phyloP scores from a whole-genome alignment of 2,888 invertebrate species.

The Pseudococcus longispinus region DNA sequence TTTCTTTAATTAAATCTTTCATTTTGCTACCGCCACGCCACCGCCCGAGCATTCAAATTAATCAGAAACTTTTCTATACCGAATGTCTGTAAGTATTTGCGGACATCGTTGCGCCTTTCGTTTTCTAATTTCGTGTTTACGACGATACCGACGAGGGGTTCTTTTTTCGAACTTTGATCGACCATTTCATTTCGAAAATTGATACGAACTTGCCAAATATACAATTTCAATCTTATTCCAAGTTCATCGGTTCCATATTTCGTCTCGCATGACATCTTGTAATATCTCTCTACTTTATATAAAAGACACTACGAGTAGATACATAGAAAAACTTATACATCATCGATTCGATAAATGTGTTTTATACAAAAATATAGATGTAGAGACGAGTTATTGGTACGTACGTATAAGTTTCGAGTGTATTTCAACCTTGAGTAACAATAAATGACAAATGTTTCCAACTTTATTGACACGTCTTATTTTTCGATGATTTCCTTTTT shows the following conservation, averaged over 20 bases:
- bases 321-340: neutral
- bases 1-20: slow-evolving; percentile 55
- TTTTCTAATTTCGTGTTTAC: too few species aligned
- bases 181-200: too few species aligned
- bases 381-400: neutral
- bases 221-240: too few species aligned
- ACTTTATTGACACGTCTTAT: slow-evolving; percentile 6
- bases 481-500: slow-evolving; percentile 5
- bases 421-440: slow-evolving; percentile 2
- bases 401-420: neutral
- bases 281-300: neutral
- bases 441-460: slow-evolving; percentile 22
- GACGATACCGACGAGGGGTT: too few species aligned
- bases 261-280: neutral
- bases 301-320: too few species aligned
- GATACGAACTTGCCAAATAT: too few species aligned
- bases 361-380: neutral
- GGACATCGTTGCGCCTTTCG: neutral
- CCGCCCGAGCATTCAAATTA: neutral
- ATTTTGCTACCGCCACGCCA: neutral
- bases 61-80: neutral
- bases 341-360: neutral
- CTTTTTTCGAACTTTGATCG: too few species aligned
- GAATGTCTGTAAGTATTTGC: neutral
- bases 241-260: too few species aligned